A percentile compares a stretch with the other conserved stretches of the same genome.
Conservation (phyloP, 2,888 invertebrate species). For the Epistrophe grossulariae region DNA sequence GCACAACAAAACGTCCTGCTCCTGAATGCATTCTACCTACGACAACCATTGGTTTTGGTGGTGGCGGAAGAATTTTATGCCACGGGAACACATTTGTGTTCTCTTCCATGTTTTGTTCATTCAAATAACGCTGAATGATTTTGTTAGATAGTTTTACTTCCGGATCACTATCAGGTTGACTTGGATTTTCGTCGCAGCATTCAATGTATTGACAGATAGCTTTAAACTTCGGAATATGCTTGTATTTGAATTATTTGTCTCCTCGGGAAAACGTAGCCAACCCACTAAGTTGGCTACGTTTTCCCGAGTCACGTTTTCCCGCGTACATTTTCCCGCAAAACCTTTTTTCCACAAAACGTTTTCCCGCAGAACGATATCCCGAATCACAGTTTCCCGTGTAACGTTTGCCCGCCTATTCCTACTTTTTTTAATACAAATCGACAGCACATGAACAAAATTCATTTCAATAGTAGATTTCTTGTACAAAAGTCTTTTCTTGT, state of each 20-base stretch:
- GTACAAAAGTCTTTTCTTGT: too few species aligned
- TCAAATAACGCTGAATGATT: slow-evolving; percentile 77
- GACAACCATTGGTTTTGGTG: slow-evolving; percentile 93
- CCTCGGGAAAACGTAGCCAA: too few species aligned
- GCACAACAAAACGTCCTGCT: slow-evolving; percentile 94
- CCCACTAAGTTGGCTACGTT: too few species aligned
- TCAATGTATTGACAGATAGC: slow-evolving; percentile 80
- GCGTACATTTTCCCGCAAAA: too few species aligned
- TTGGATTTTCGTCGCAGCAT: slow-evolving; percentile 77
- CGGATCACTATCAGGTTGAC: slow-evolving; percentile 62
- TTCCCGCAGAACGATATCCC: too few species aligned
- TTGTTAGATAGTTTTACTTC: slow-evolving; percentile 75
- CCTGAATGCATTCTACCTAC: slow-evolving; percentile 97
- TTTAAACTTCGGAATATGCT: slow-evolving; percentile 78
- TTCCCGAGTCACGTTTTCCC: too few species aligned
- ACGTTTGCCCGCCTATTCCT: too few species aligned
- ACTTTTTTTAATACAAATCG: too few species aligned
- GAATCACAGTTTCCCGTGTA: too few species aligned
- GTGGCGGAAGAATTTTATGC: slow-evolving; percentile 91
- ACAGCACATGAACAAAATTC: too few species aligned
- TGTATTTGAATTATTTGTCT: slow-evolving; percentile 66
- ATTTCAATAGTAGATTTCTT: too few species aligned
- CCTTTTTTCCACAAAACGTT: too few species aligned
- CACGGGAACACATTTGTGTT: slow-evolving; percentile 85
- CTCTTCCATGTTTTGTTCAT: slow-evolving; percentile 76